phyloP scores from a whole-genome alignment of 2,888 invertebrate species.

The Neoascia interrupta region DNA sequence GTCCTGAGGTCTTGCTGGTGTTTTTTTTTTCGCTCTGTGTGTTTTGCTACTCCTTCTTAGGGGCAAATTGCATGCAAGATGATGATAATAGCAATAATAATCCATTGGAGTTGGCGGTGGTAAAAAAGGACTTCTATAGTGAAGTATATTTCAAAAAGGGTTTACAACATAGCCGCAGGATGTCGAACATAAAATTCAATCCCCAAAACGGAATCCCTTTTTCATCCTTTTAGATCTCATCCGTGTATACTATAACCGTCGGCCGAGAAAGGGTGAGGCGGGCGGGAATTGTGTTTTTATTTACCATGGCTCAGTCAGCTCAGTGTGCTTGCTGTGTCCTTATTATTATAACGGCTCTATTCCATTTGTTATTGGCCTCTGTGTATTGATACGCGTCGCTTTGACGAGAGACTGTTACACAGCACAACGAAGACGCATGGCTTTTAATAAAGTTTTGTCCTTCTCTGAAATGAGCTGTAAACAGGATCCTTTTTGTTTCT shows the following conservation, averaged over 20 bases:
- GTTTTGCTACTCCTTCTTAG: neutral
- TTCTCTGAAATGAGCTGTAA: constrained; percentile 27
- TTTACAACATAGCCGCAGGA: constrained; percentile 32
- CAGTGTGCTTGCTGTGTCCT: constrained; percentile 1
- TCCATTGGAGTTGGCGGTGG: constrained; percentile 18
- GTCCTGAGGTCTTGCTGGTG: constrained; percentile 29
- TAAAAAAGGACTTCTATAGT: constrained; percentile 9
- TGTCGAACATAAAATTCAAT: constrained; percentile 23
- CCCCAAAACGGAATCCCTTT: no score
- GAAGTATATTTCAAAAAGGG: no score
- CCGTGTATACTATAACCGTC: no score
- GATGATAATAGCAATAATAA: constrained; percentile 38
- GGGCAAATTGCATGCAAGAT: constrained; percentile 29
- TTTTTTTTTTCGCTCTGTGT: neutral
- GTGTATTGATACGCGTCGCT: constrained; percentile 2
- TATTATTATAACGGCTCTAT: constrained; percentile 17
- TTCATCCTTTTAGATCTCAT: no score
- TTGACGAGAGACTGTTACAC: no score
- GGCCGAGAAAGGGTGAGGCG: constrained; percentile 5
- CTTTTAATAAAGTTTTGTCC: neutral
- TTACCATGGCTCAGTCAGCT: neutral
- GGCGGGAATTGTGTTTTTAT: neutral
- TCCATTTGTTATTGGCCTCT: constrained; percentile 30
- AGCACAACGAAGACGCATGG: constrained; percentile 4
- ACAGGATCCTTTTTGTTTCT: neutral